Conservation (phyloP, 2,888 invertebrate species). For the Quadroppia sp. region DNA sequence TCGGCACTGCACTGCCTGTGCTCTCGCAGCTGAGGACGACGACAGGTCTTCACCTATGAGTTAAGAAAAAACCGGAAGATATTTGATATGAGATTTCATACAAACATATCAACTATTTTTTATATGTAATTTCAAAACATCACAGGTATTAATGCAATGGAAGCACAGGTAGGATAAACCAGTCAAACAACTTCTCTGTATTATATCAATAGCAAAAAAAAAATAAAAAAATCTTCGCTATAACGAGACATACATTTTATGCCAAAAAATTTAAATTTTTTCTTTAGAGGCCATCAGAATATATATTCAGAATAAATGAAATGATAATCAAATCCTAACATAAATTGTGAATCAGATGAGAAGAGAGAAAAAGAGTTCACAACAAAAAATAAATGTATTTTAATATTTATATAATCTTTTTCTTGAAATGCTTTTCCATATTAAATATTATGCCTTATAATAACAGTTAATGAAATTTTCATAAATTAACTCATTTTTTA, state of each 20-base stretch:
- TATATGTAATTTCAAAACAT: not conserved
- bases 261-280: not conserved
- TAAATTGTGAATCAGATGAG: not conserved
- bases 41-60: constrained; percentile 13
- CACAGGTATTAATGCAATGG: not conserved
- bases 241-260: constrained; percentile 19
- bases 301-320: not conserved
- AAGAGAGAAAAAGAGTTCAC: too few relatives aligned
- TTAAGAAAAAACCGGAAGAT: constrained; percentile 28
- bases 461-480: not conserved
- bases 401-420: not conserved
- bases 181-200: constrained; percentile 8
- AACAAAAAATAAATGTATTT: not conserved
- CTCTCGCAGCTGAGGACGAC: not conserved
- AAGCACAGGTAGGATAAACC: not conserved
- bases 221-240: not conserved
- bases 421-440: not conserved
- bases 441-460: not conserved
- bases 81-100: not conserved
- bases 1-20: not conserved
- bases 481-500: not conserved
- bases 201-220: too few relatives aligned
- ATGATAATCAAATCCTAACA: not conserved
- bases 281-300: constrained; percentile 10
- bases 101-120: not conserved